These are phyloP conservation scores for Enteromius radiatus DNA, from an alignment of 2,797 vertebrate genomes.

Conservation along the genomic window DNA sequence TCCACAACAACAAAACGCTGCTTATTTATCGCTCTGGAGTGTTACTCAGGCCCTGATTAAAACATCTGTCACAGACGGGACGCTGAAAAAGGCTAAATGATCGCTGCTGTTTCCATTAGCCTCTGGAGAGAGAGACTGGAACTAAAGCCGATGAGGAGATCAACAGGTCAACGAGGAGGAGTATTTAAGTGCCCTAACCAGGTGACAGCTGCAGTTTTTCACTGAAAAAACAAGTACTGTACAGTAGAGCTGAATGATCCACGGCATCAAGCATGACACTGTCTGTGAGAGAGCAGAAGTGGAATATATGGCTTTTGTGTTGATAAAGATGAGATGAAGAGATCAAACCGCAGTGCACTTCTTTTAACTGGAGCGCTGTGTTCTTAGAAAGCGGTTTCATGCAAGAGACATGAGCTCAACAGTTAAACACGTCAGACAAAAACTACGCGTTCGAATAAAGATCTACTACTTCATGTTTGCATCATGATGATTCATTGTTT, in stretches of 20 bases:
- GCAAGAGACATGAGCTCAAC: too few species aligned
- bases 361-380: too few species aligned
- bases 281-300: too few species aligned
- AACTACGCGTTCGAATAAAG: too few species aligned
- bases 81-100: constrained; percentile 53
- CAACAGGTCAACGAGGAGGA: not conserved
- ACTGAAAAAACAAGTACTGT: not conserved
- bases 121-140: constrained; percentile 56
- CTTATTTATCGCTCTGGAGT: constrained; percentile 65
- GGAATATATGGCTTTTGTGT: too few species aligned
- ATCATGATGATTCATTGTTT: too few species aligned
- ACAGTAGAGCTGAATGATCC: not conserved
- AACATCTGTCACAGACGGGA: constrained; percentile 66
- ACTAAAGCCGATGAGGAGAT: not conserved
- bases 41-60: constrained; percentile 74
- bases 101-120: constrained; percentile 72
- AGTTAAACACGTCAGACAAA: too few species aligned
- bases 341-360: too few species aligned
- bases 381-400: too few species aligned
- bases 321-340: too few species aligned
- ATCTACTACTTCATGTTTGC: too few species aligned
- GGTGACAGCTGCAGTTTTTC: not conserved
- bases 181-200: not conserved
- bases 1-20: constrained; percentile 65
- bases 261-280: too few species aligned